Evolutionary conservation across 2,113 vertebrate species (phyloP), one percentile per base, ranked within the genome.

Genomic region (Poeciliopsis occidentalis): DNA sequence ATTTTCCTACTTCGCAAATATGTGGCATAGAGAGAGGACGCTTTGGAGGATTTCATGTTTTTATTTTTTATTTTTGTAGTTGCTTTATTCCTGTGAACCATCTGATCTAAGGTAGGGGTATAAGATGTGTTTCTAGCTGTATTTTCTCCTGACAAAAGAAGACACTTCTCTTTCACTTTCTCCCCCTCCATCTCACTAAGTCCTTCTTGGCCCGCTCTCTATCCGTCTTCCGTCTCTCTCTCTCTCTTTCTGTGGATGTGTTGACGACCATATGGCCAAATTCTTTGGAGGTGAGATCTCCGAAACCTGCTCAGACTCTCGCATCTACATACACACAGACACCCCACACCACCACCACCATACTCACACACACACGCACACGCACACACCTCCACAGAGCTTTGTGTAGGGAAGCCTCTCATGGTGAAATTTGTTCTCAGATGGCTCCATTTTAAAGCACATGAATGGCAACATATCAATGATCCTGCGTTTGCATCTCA

Each of bases 241-340:
- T 84, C 69, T 86, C 74, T 86, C 74, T 73, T 78, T 85, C 82
- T 80, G 77, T 82, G 74, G 89, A 88, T 90, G 87, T 91, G 86
- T 90, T 91, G 85, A 86, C 67, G 84, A 90, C 91, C 92, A 93
- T 94, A 94, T 94, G 93, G 92, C 85, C 89, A 89, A 93, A 94
- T 91, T 86, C 86, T 92, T 90, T 88, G 73, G 92, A 92, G 89
- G 91, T 91, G 89, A 92, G 88, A 91, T 90, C 87, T 89, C 88
- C 82, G 17, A 92, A 91, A 92, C 80, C 84, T 91, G 85, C 85
- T 78, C 80, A 60, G 77, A 76, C 79, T 47, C 87, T 75, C 26
- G 54, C 71, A 34, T 69, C n/a, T 41, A 57, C 74, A 19, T 66
- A 32, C 68, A 39, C 47, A 37, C 29, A 13, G 60, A 64, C 64